These are phyloP conservation scores for Bombyx mandarina DNA, from an alignment of 1,140 invertebrate genomes.

Conservation along the genomic window DNA sequence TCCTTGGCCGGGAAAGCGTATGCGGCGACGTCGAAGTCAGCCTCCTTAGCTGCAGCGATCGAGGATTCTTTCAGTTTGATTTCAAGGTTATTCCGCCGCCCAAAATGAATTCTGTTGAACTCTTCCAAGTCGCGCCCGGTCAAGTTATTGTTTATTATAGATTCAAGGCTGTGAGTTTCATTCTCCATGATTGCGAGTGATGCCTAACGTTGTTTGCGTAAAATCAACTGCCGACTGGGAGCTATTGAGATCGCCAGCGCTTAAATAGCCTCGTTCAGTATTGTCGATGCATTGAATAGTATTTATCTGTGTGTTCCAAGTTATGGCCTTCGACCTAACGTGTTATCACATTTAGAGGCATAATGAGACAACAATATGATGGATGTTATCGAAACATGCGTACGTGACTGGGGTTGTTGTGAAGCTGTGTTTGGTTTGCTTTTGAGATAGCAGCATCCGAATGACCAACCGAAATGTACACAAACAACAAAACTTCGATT, in stretches of 20 bases:
- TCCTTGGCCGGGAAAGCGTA: constrained; percentile 78
- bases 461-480: too few relatives aligned
- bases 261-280: constrained; percentile 32
- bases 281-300: neutral
- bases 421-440: neutral
- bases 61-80: constrained; percentile 50
- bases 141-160: constrained; percentile 56
- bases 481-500: too few relatives aligned
- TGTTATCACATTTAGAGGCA: constrained; percentile 1
- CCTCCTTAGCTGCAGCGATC: constrained; percentile 53
- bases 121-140: constrained; percentile 77
- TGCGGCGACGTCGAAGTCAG: constrained; percentile 78
- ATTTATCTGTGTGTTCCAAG: constrained; percentile 7
- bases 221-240: constrained; percentile 21
- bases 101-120: constrained; percentile 86
- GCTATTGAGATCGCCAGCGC: constrained; percentile 22
- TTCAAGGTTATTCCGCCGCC: constrained; percentile 61
- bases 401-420: constrained; percentile 2
- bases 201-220: constrained; percentile 14
- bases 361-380: constrained; percentile 4
- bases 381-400: constrained; percentile 1
- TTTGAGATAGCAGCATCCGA: neutral
- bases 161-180: constrained; percentile 55
- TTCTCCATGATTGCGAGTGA: constrained; percentile 37
- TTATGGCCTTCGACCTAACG: constrained; percentile 5